A percentile compares a stretch with the other conserved stretches of the same genome.
These are phyloP conservation scores for Actinernus sp. DNA, from an alignment of 92 coral and sea anemone genomes.

Conservation along the genomic window DNA sequence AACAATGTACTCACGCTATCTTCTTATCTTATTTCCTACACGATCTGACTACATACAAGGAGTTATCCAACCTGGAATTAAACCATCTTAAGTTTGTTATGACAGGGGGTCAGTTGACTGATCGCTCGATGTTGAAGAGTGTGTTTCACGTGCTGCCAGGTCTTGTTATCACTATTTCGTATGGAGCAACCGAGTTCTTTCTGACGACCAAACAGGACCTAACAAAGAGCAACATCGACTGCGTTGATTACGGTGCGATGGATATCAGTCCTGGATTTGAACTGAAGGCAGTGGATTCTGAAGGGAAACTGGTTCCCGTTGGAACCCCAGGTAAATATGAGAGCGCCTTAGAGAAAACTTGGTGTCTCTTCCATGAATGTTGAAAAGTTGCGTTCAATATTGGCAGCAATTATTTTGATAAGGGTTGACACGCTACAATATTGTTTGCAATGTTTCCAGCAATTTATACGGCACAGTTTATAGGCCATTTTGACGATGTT, in stretches of 20 bases:
- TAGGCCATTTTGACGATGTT: too few species aligned
- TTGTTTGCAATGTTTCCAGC: too few species aligned
- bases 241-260: constrained; percentile 26
- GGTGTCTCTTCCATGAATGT: too few species aligned
- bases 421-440: too few species aligned
- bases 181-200: constrained; percentile 44
- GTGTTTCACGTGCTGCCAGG: constrained; percentile 27
- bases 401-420: too few species aligned
- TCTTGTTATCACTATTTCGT: constrained; percentile 1
- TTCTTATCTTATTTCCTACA: constrained; percentile 25
- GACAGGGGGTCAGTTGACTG: constrained; percentile 38
- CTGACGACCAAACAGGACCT: constrained; percentile 8
- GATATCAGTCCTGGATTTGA: constrained; percentile 29
- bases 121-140: constrained; percentile 6
- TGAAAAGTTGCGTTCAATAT: too few species aligned
- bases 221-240: not conserved
- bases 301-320: constrained; percentile 10
- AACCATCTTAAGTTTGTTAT: not conserved
- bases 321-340: constrained; percentile 13
- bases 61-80: constrained; percentile 2
- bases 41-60: constrained; percentile 24
- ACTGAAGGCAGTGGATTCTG: constrained; percentile 20
- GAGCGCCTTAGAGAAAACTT: too few species aligned
- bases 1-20: constrained; percentile 50
- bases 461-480: too few species aligned